Evolutionary conservation across 2,888 invertebrate species (phyloP), one percentile per base, ranked within the genome.

Genomic region (Malthinus seriepunctatus): DNA sequence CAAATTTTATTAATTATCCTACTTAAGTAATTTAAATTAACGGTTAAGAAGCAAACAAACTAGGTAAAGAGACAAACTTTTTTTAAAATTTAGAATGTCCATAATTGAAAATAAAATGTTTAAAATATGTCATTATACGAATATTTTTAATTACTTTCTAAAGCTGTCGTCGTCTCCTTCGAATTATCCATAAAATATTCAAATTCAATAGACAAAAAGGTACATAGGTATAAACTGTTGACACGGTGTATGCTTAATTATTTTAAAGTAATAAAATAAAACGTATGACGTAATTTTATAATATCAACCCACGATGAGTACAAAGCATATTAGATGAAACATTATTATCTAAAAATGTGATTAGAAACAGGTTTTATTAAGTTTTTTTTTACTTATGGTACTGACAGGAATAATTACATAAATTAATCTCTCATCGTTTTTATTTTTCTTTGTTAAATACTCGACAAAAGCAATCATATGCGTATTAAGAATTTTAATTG

Each of bases 281-380:
- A 45, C 34, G 8, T 42, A 42, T 56, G 60, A 60, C 60, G 60
- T 52, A 49, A 60, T 60, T 55, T 60, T 42, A 38, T 31, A 55
- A 57, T 63, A 58, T 62, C 60, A 59, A 61, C 64, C 67, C 66
- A 65, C 62, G 50, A 53, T 58, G 60, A 52, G 61, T 62, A 61
- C 65, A 65, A 63, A 62, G 55, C 50, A 55, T 54, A 59, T 58
- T 59, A 60, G 56, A 62, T 62, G 59, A 64, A 69, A 67, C 66
- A 62, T 70, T 67, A 70, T 70, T 69, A 69, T 69, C 64, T 65
- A 65, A 71, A 23, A 70, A 66, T 68, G 69, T 69, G 70, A 72
- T 72, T 71, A 70, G 64, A 65, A 72, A 73, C 72, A 66, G 70
- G 72, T 72, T 72, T 67, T 23, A 3, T 23, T 23, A 58, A 67